Evolutionary conservation across 2,888 invertebrate species (phyloP), one percentile per base, ranked within the genome.

Genomic region (Cephus rjabovi): DNA sequence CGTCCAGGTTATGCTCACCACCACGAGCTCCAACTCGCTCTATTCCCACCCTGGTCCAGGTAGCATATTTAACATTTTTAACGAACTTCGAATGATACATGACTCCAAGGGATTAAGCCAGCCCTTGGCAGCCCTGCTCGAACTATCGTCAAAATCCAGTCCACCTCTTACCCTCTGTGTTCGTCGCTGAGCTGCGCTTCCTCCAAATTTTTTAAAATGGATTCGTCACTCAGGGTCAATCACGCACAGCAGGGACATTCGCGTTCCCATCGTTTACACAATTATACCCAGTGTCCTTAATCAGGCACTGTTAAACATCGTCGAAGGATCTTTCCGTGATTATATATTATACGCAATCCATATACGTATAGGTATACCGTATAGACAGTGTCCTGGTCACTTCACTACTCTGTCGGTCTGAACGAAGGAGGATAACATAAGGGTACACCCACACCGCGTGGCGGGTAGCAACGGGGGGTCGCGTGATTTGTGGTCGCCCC

Each of bases 401-500:
- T 73, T 71, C 73, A 56, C 56, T 56, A 23, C 56, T 40, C 30
- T 9, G n/a, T 33, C 30, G 12, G 35, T 15, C 68, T 35, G 69
- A 33, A 81, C 71, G 71, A 71, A 31, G 71, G 71, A 71, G 71
- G 71, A 71, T 34, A 34, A 75, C 80, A 80, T 79, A 81, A 82
- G 80, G 81, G 71, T 71, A 71, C 71, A 82, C 82, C 84, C 82
- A 81, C 83, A 84, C 82, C 79, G 79, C 77, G 75, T 75, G 77
- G 56, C 85, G 87, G 83, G 82, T 83, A 88, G 83, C 91, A 85
- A 89, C 91, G 89, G 91, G 91, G 91, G 91, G 90, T 90, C 90
- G 86, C 84, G 90, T 91, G 91, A 91, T 91, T 91, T 91, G 91
- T 91, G 91, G 86, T 88, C 88, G 90, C 88, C 88, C 89, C 87